phyloP scores from a whole-genome alignment of 2,113 vertebrate genomes.

The Bos indicus region DNA sequence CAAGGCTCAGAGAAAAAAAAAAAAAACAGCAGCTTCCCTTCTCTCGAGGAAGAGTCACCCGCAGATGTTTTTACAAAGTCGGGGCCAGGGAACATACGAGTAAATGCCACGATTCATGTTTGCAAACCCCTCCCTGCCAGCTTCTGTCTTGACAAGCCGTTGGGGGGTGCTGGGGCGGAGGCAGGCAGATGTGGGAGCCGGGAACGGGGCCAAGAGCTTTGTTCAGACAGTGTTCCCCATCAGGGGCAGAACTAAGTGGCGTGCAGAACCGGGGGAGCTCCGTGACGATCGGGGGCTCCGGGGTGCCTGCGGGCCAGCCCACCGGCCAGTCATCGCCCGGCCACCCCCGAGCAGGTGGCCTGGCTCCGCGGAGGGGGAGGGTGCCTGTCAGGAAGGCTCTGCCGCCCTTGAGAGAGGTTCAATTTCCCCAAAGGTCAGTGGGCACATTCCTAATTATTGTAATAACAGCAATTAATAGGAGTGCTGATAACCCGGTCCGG shows the following conservation, averaged over 20 bases:
- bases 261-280: not conserved
- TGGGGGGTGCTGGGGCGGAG: not conserved
- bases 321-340: not conserved
- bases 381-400: not conserved
- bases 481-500: rapidly evolving
- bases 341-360: not conserved
- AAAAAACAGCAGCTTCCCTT: no score
- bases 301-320: not conserved
- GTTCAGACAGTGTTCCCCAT: not conserved
- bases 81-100: not conserved
- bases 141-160: not conserved
- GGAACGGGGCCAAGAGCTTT: not conserved
- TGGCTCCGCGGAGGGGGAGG: rapidly evolving
- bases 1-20: rapidly evolving
- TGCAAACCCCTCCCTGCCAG: not conserved
- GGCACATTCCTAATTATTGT: not conserved
- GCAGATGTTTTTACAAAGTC: not conserved
- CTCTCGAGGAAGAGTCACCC: not conserved
- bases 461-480: not conserved
- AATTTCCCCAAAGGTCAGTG: not conserved
- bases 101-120: not conserved
- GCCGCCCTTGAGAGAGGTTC: not conserved
- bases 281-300: not conserved
- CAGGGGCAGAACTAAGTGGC: not conserved
- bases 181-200: conserved; percentile 10